phyloP scores from a whole-genome alignment of 2,797 vertebrate species.

The Gadopsis marmoratus region DNA sequence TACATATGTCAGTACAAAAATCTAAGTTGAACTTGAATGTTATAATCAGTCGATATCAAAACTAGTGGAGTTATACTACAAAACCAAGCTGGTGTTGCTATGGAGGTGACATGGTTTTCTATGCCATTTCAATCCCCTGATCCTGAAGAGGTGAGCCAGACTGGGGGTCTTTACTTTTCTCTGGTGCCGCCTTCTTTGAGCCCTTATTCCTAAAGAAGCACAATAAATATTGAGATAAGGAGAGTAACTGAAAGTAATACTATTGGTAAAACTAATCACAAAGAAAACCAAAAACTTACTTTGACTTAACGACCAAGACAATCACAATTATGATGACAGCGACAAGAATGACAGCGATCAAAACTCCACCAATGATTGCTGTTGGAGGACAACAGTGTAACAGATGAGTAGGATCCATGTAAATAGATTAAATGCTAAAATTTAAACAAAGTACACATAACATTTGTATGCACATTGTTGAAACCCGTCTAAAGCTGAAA shows the following conservation, averaged over 20 bases:
- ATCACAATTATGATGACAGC: slow-evolving; percentile 64
- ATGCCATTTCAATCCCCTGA: slow-evolving; percentile 66
- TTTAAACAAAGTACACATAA: neutral
- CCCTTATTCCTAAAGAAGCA: slow-evolving; percentile 65
- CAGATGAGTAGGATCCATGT: neutral
- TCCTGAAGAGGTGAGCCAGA: slow-evolving; percentile 62
- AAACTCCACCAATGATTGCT: slow-evolving; percentile 82
- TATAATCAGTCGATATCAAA: slow-evolving; percentile 18
- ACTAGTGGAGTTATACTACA: slow-evolving; percentile 4
- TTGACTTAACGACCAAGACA: slow-evolving; percentile 74
- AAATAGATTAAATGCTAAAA: neutral
- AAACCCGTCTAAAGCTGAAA: neutral
- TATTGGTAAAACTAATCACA: neutral
- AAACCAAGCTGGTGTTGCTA: slow-evolving; percentile 29
- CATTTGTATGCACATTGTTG: neutral
- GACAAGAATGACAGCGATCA: slow-evolving; percentile 66
- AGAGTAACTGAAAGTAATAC: neutral
- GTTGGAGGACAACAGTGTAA: slow-evolving; percentile 21
- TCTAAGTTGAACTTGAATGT: slow-evolving; percentile 14
- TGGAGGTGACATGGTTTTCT: slow-evolving; percentile 33
- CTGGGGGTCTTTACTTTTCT: slow-evolving; percentile 52
- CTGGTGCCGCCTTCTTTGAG: slow-evolving; percentile 44
- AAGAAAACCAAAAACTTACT: slow-evolving; percentile 68
- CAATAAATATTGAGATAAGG: neutral
- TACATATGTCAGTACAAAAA: slow-evolving; percentile 18